A percentile compares a stretch with the other conserved stretches of the same genome.
phyloP scores from a whole-genome alignment of 2,113 vertebrate genomes.

The Thymallus thymallus region DNA sequence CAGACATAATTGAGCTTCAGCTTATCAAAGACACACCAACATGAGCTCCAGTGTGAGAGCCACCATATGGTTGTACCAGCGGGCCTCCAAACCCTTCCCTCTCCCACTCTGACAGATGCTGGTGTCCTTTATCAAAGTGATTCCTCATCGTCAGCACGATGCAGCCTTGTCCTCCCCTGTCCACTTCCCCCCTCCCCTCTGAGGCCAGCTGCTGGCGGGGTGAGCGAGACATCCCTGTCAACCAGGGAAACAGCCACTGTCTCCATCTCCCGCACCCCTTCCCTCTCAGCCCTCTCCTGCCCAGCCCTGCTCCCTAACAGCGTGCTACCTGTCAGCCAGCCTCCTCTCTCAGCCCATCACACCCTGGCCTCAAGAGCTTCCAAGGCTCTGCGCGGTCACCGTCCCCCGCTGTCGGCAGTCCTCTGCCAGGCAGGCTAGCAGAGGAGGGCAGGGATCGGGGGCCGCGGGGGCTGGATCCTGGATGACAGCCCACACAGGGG shows the following conservation, averaged over 20 bases:
- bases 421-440: slow-evolving; percentile 58
- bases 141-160: slow-evolving; percentile 65
- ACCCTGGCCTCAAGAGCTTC: slow-evolving; percentile 56
- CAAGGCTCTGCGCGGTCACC: slow-evolving; percentile 46
- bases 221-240: slow-evolving; percentile 37
- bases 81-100: slow-evolving; percentile 35
- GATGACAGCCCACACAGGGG: slow-evolving; percentile 33
- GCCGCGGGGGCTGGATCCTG: slow-evolving; percentile 35
- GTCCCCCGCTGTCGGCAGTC: slow-evolving; percentile 50
- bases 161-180: slow-evolving; percentile 43
- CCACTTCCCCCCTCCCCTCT: slow-evolving; percentile 25
- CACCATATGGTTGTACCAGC: slow-evolving; percentile 68
- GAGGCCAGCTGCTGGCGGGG: slow-evolving; percentile 60
- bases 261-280: slow-evolving; percentile 16
- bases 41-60: slow-evolving; percentile 44
- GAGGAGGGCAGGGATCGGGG: slow-evolving; percentile 42
- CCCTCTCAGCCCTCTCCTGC: slow-evolving; percentile 27
- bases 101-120: slow-evolving; percentile 10
- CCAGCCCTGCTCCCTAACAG: slow-evolving; percentile 56
- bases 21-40: slow-evolving; percentile 42
- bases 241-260: neutral
- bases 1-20: slow-evolving; percentile 1
- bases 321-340: slow-evolving; percentile 60
- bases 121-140: slow-evolving; percentile 67
- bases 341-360: slow-evolving; percentile 62